Evolutionary conservation across 1,140 invertebrate genomes (phyloP).

Genomic region (Xylocopa sonorina): DNA sequence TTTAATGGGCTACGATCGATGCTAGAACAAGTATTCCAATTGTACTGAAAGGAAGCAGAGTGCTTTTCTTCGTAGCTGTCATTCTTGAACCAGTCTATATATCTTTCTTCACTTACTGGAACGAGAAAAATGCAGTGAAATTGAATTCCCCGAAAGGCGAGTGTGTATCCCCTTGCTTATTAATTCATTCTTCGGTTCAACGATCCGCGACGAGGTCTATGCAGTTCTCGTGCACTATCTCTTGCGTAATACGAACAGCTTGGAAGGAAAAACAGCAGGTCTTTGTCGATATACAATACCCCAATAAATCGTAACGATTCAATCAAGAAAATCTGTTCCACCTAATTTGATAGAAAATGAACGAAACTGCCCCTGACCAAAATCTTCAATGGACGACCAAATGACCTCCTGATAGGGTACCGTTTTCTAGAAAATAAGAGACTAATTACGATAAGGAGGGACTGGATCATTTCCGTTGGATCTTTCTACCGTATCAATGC

Average conservation of each 20-base stretch:
- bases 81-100: not conserved
- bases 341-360: not conserved
- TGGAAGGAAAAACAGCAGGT: not conserved
- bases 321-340: not conserved
- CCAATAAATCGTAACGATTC: not conserved
- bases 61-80: not conserved
- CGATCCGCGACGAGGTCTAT: conserved; percentile 32
- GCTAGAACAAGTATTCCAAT: too few species aligned
- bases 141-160: conserved; percentile 31
- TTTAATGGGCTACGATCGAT: not conserved
- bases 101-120: not conserved
- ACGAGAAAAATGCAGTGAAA: conserved; percentile 27
- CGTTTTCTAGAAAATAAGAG: too few species aligned
- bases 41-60: too few species aligned
- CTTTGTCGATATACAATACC: not conserved
- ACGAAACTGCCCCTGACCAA: not conserved
- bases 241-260: conserved; percentile 14
- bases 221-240: conserved; percentile 5
- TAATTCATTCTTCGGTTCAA: conserved; percentile 51
- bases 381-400: not conserved
- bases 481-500: not conserved
- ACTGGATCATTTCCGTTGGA: not conserved
- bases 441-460: not conserved
- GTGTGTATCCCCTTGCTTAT: conserved; percentile 34
- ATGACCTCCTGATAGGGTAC: too few species aligned